Percentiles rank a stretch among this genome's conserved stretches.
These are phyloP conservation scores for Sebastes wilsoni DNA, from an alignment of 2,797 vertebrate genomes.

Conservation along the genomic window DNA sequence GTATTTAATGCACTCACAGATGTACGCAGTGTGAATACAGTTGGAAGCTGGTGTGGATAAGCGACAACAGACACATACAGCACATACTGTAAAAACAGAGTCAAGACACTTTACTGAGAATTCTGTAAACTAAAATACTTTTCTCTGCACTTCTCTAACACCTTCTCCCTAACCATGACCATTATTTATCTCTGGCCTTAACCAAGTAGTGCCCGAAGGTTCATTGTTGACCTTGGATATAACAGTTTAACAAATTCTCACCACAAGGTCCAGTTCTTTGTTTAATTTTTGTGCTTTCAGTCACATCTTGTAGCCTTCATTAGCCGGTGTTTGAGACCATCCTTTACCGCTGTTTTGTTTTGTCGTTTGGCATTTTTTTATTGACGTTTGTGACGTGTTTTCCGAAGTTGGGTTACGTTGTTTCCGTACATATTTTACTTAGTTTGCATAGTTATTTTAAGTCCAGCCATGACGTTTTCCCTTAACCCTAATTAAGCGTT, in stretches of 20 bases:
- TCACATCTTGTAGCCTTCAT: no score
- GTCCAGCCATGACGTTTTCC: no score
- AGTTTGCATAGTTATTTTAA: no score
- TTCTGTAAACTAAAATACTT: neutral
- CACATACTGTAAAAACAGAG: neutral
- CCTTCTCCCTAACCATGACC: neutral
- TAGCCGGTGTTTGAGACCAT: no score
- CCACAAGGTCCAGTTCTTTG: neutral
- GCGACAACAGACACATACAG: neutral
- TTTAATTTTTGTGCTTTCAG: no score
- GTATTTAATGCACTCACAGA: constrained; percentile 10
- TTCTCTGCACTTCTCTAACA: no score
- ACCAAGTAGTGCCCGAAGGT: neutral
- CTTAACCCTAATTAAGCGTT: no score
- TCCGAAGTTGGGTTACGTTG: no score
- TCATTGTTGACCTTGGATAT: neutral
- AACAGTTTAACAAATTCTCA: neutral
- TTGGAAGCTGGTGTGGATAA: neutral
- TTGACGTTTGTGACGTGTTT: no score
- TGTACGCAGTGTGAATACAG: neutral
- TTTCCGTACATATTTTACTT: no score
- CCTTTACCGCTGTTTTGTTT: no score
- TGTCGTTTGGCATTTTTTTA: no score
- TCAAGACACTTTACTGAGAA: neutral
- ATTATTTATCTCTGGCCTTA: neutral